Conservation (phyloP, 2,113 vertebrate genomes). For the Lepus europaeus region DNA sequence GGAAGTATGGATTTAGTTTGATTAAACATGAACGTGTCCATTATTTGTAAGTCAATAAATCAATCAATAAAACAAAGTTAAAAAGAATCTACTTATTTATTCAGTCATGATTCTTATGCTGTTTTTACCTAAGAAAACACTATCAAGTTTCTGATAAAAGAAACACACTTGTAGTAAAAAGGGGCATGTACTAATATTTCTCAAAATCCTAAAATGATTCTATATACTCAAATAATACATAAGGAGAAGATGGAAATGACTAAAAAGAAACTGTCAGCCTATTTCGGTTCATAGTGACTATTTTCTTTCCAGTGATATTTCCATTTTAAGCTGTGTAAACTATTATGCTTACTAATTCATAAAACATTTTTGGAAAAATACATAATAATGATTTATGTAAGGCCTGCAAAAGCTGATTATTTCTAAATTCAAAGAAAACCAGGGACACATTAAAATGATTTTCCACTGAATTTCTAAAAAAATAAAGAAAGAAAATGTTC, state of each 20-base stretch:
- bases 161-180: neutral
- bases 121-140: slow-evolving; percentile 17
- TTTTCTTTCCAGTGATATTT: slow-evolving; percentile 40
- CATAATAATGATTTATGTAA: slow-evolving; percentile 83
- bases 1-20: neutral
- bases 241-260: slow-evolving; percentile 8
- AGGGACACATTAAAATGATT: slow-evolving; percentile 95
- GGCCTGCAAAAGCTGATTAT: slow-evolving; percentile 90
- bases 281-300: neutral
- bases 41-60: neutral
- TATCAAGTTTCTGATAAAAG: neutral
- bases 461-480: slow-evolving; percentile 94
- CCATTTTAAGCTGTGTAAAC: neutral
- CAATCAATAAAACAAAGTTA: slow-evolving; percentile 18
- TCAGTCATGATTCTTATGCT: neutral
- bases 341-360: slow-evolving; percentile 57
- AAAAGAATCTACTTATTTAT: neutral
- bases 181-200: neutral
- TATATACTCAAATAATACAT: neutral
- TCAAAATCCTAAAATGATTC: slow-evolving; percentile 41
- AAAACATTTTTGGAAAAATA: slow-evolving; percentile 81
- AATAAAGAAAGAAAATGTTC: slow-evolving; percentile 85
- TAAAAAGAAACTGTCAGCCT: neutral
- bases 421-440: slow-evolving; percentile 98
- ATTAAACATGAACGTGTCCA: neutral